Percentiles rank a stretch among this genome's conserved stretches.
These are phyloP conservation scores for Anguilla anguilla DNA, from an alignment of 2,797 vertebrate species.

Conservation along the genomic window DNA sequence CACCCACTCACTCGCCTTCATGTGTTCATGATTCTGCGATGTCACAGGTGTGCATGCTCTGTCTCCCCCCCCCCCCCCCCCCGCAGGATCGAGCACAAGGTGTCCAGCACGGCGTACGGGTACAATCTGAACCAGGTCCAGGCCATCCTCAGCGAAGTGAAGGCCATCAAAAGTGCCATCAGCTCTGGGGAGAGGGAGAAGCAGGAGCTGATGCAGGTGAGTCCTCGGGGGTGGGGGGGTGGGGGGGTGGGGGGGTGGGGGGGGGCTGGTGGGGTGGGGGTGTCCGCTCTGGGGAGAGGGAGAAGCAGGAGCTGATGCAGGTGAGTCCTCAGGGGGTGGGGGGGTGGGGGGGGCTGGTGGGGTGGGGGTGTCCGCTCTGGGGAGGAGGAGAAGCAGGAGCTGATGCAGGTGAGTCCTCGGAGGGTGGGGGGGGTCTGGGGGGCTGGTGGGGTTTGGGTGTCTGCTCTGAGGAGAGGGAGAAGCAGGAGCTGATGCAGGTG, in stretches of 20 bases:
- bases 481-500: conserved; percentile 95
- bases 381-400: conserved; percentile 94
- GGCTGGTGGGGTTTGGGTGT: conserved; percentile 45
- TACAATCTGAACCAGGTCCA: conserved; percentile 93
- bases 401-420: conserved; percentile 83
- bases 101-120: conserved; percentile 83
- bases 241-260: not conserved
- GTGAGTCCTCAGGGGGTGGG: conserved; percentile 60
- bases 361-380: conserved; percentile 90
- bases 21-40: not conserved
- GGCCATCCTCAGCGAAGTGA: conserved; percentile 92
- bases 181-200: conserved; percentile 94
- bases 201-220: conserved; percentile 93
- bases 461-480: conserved; percentile 92
- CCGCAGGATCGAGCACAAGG: conserved; percentile 90
- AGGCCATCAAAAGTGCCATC: conserved; percentile 91
- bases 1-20: too few relatives aligned
- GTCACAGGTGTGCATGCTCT: not conserved
- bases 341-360: not conserved
- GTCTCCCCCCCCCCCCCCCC: not conserved
- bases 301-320: conserved; percentile 96
- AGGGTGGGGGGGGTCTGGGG: not conserved
- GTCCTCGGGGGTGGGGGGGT: too few relatives aligned
- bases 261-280: too few relatives aligned
- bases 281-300: conserved; percentile 89